Evolutionary conservation across 2,797 vertebrate species (phyloP).

Genomic region (Sebastes hubbsi): DNA sequence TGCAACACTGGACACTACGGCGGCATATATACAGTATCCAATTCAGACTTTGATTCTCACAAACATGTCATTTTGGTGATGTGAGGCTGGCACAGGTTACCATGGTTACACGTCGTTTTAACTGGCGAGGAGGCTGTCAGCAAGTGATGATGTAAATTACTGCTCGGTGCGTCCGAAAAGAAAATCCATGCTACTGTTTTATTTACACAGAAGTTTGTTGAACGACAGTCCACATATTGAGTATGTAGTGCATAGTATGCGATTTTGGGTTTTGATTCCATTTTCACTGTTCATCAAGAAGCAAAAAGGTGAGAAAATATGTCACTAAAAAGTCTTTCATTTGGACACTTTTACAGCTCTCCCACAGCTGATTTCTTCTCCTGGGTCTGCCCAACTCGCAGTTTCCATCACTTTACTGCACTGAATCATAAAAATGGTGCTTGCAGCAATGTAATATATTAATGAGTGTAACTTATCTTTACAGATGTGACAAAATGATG

Average conservation of each 20-base stretch:
- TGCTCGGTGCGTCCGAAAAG: no score
- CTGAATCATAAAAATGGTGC: not conserved
- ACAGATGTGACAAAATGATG: not conserved
- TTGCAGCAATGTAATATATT: not conserved
- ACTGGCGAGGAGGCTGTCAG: no score
- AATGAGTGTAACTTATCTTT: not conserved
- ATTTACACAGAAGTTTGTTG: no score
- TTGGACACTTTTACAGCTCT: not conserved
- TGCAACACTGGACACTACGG: no score
- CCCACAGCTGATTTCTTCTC: not conserved
- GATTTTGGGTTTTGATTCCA: accelerated
- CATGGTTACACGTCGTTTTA: no score
- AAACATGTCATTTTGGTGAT: no score
- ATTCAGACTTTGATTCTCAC: no score
- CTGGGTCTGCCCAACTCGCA: not conserved
- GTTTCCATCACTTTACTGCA: not conserved
- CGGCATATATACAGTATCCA: no score
- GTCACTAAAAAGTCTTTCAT: not conserved
- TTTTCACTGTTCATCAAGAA: not conserved
- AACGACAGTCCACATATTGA: accelerated
- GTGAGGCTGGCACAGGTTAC: no score
- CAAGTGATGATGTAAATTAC: accelerated
- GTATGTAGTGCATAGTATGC: accelerated
- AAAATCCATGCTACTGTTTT: no score
- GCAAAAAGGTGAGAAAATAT: not conserved